Evolutionary conservation across 2,113 vertebrate genomes (phyloP), one percentile per base, ranked within the genome.

Genomic region (Aptenodytes patagonicus): DNA sequence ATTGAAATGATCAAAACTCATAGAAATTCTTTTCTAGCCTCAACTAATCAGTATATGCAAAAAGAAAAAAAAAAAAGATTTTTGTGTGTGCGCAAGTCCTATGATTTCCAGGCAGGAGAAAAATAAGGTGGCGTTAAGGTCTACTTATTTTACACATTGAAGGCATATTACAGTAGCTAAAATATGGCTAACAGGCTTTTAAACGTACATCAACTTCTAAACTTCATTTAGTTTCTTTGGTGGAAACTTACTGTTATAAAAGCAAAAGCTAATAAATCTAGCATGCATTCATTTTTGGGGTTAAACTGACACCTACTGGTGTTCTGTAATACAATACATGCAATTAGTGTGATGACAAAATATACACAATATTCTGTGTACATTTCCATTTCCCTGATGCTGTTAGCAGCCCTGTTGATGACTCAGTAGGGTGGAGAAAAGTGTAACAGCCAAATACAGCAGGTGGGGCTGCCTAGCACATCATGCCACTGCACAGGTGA

Each of bases 251-350:
- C 17, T 75, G 14, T n/a, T 72, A 14, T 38, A 49, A 79, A 64
- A 90, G 17, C 21, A 61, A 80, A 83, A 68, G 66, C 51, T 54
- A 51, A 26, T 46, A 91, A 68, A 82, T 36, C 31, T 55, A 52
- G 31, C n/a, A 17, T 11, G 51, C 22, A 22, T 60, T 78, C 78
- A 80, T 95, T 84, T 95, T 42, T 17, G 1, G 54, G 36, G 54
- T 28, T 31, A 34, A 95, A 57, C 54, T 91, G 87, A 90, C 90
- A 95, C 95, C 96, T 97, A 52, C 90, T 93, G 97, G 94, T 86
- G 75, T 82, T 78, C 62, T 40, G 47, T 28, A 78, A 87, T 7
- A 66, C 44, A 8, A 5, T 72, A 32, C 7, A 9, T 31, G 55
- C 17, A 52, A 17, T 88, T 28, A 49, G 49, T 2, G 44, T 8